Percentiles rank a stretch among this genome's conserved stretches.
phyloP scores from a whole-genome alignment of 2,113 vertebrate species.

The Ageneiosus marmoratus region DNA sequence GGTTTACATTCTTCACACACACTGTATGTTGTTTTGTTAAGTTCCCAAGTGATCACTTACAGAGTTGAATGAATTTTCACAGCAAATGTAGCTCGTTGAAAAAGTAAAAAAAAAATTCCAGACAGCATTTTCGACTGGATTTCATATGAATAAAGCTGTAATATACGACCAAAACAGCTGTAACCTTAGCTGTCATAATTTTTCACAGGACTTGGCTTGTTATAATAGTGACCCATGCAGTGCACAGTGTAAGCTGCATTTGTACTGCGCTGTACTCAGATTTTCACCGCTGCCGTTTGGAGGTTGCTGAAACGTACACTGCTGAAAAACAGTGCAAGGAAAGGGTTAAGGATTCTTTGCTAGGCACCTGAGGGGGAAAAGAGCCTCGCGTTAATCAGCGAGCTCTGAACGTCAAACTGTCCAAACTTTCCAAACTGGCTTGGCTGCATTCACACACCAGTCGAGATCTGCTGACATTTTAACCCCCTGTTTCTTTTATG shows the following conservation, averaged over 20 bases:
- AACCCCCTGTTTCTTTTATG: constrained; percentile 57
- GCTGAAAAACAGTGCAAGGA: constrained; percentile 53
- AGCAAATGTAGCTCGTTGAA: background rate
- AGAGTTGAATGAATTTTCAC: no score
- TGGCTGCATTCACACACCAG: constrained; percentile 72
- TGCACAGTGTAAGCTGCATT: background rate
- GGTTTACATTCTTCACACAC: background rate
- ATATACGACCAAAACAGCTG: background rate
- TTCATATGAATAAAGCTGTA: background rate
- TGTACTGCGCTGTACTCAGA: background rate
- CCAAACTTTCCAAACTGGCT: constrained; percentile 69
- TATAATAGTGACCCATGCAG: background rate
- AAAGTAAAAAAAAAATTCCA: background rate
- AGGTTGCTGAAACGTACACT: background rate
- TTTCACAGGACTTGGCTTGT: background rate
- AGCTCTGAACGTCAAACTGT: constrained; percentile 65
- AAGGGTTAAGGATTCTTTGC: constrained; percentile 75
- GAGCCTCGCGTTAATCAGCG: constrained; percentile 72
- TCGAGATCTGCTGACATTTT: constrained; percentile 65
- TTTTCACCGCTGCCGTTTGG: background rate
- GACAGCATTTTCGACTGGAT: background rate
- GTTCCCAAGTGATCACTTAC: background rate
- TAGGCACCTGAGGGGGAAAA: constrained; percentile 75
- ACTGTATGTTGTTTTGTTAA: background rate
- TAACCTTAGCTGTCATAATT: background rate